Evolutionary conservation across 2,113 vertebrate genomes (phyloP), one percentile per base, ranked within the genome.

Genomic region (Salminus brasiliensis): DNA sequence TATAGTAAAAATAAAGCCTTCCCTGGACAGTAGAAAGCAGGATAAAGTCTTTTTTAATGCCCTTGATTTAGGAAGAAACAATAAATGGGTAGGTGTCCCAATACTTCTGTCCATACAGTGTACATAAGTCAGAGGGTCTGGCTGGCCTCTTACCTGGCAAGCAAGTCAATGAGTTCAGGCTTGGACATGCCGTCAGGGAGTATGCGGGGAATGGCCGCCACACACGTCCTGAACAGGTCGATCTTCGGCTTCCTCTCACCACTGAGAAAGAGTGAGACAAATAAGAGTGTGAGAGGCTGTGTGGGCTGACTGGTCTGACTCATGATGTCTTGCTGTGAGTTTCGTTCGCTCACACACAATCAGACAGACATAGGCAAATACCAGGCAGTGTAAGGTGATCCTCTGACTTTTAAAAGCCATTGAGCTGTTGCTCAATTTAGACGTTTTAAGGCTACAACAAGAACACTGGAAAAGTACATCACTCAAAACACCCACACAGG

Each of bases 221-320:
- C 97, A 59, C 98, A 98, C 0, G 98, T 99, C 86, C 97, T 94
- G 90, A 99, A 98, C 62, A 99, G 93, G 85, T 99, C 98, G 0
- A 99, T 99, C 92, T 99, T 99, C 30, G 98, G 98, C 86, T 99
- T 99, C 88, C 98, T 95, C 85, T 99, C 98, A 67, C 98, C 98
- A 0, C 98, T 99, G 86, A 84, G 1, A 68, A 9, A 71, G 1
- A 25, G 34, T 16, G 36, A 55, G 34, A 77, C 47, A 80, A 8
- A 34, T 6, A 55, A 52, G 29, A 68, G 43, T 45, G 52, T 11
- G 68, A 23, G 16, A 63, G 60, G 34, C 41, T 66, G 47, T 59
- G 65, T 76, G 55, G 10, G 70, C 7, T 77, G 55, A 16, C n/a
- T n/a, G n/a, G 53, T 1, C 8, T 71, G 77, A 76, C 47, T 68